A percentile compares a stretch with the other conserved stretches of the same genome.
Evolutionary conservation across 2,797 vertebrate genomes (phyloP).

Genomic region (Leucoraja ocellata): DNA sequence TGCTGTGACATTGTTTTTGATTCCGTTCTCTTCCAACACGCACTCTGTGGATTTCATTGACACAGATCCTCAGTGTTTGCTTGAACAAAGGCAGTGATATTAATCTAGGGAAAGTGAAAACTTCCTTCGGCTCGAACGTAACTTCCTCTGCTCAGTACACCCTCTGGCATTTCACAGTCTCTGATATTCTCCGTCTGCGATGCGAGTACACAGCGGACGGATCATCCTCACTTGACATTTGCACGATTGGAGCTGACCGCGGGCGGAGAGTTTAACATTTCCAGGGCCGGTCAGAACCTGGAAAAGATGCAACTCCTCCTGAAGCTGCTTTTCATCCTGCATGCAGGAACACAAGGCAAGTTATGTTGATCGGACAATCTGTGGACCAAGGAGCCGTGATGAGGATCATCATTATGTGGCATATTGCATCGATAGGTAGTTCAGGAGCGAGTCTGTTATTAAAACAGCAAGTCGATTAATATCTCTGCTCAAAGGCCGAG

Average conservation of each 20-base stretch:
- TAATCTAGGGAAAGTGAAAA: background rate
- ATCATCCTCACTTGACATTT: background rate
- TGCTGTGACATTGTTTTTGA: background rate
- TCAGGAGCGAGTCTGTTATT: background rate
- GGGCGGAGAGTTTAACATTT: background rate
- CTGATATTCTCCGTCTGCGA: background rate
- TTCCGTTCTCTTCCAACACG: background rate
- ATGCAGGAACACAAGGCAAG: background rate
- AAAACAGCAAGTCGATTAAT: background rate
- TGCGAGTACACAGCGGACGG: no score
- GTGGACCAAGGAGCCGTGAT: no score
- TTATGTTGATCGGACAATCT: background rate
- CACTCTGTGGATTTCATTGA: background rate
- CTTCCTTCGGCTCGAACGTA: background rate
- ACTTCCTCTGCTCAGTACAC: background rate
- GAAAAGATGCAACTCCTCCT: background rate
- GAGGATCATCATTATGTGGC: background rate
- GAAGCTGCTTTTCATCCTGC: background rate
- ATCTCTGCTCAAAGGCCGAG: background rate
- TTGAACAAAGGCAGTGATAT: background rate
- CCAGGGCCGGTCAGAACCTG: background rate
- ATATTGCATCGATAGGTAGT: background rate
- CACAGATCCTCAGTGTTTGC: background rate
- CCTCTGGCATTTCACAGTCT: background rate
- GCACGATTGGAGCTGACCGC: background rate